Percentiles rank a stretch among this genome's conserved stretches.
Conservation (phyloP, 2,888 invertebrate species). For the Heteromurus nitidus region DNA sequence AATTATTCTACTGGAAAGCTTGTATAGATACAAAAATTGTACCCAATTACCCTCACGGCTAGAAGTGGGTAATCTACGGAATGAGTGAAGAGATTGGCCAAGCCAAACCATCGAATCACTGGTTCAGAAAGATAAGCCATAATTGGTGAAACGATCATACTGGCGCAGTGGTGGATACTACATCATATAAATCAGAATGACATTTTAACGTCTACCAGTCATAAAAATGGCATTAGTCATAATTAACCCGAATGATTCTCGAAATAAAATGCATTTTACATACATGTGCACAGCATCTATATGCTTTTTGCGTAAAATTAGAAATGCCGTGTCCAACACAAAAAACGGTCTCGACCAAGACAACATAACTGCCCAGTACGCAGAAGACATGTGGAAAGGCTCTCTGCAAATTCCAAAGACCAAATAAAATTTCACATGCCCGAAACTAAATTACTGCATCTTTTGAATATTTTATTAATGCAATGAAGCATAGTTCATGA, state of each 20-base stretch:
- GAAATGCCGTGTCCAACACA: constrained; percentile 35
- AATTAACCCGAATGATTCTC: too few relatives aligned
- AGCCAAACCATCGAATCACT: neutral
- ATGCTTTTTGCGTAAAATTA: constrained; percentile 37
- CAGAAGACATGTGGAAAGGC: neutral
- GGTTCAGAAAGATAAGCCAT: constrained; percentile 19
- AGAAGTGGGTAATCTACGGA: constrained; percentile 37
- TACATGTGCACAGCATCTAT: constrained; percentile 42
- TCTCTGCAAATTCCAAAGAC: neutral
- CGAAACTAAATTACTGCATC: neutral
- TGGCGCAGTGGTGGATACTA: constrained; percentile 26
- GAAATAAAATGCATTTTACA: neutral
- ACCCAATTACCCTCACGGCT: constrained; percentile 29
- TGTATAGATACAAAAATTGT: neutral
- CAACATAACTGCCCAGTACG: neutral
- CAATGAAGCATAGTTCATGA: too few relatives aligned
- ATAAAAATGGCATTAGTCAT: neutral
- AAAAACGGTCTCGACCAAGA: neutral
- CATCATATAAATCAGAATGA: neutral
- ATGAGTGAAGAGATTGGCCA: constrained; percentile 34
- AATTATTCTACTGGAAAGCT: neutral
- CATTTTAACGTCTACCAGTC: neutral
- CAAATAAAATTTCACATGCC: neutral
- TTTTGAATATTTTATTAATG: neutral
- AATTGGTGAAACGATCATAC: constrained; percentile 8